Percentiles rank a stretch among this genome's conserved stretches.
phyloP scores from a whole-genome alignment of 2,113 vertebrate species.

The Ammodramus savannarum region DNA sequence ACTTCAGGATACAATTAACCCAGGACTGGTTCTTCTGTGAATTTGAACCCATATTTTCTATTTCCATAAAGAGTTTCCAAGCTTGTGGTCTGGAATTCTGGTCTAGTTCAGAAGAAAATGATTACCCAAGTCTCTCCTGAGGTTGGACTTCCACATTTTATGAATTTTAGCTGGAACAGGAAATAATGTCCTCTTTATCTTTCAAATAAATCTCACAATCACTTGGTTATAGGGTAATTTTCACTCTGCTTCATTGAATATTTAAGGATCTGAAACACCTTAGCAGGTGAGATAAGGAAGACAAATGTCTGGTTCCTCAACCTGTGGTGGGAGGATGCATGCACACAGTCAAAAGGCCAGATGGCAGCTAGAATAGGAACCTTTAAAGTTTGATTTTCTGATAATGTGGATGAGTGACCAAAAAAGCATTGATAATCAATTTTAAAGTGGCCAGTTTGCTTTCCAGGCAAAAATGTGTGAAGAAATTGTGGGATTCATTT shows the following conservation, averaged over 20 bases:
- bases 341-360: not conserved
- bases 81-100: not conserved
- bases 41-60: not conserved
- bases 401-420: not conserved
- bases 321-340: not conserved
- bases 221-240: not conserved
- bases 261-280: not conserved
- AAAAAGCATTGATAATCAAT: not conserved
- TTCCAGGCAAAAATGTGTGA: not conserved
- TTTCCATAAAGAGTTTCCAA: not conserved
- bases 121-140: not conserved
- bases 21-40: not conserved
- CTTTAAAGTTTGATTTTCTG: not conserved
- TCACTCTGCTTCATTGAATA: not conserved
- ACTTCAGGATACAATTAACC: not conserved
- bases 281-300: not conserved
- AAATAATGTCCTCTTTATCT: not conserved
- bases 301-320: not conserved
- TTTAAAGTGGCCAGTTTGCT: not conserved
- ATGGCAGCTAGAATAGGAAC: not conserved
- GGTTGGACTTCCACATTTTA: not conserved
- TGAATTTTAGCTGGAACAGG: not conserved
- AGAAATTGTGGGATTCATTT: not conserved
- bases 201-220: not conserved
- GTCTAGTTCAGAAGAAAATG: not conserved